Percentiles rank a stretch among this genome's conserved stretches.
Evolutionary conservation across 2,888 invertebrate species (phyloP).

Genomic region (Cecidostiba fungosa): DNA sequence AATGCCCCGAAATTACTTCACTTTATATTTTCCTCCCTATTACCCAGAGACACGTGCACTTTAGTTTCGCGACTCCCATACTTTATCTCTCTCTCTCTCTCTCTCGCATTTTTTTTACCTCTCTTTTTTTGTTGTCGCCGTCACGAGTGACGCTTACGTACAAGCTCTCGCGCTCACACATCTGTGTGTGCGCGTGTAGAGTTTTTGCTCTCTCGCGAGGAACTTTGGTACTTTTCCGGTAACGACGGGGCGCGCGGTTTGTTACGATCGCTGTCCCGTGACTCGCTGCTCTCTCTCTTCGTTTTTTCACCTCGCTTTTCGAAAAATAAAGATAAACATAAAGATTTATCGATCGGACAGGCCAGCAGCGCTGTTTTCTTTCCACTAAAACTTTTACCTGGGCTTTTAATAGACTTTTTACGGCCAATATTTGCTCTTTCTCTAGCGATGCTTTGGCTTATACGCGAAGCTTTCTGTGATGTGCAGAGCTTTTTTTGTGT

Average conservation of each 20-base stretch:
- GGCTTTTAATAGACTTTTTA: constrained; percentile 55
- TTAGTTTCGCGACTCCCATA: not conserved
- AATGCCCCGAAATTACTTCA: constrained; percentile 43
- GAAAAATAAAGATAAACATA: constrained; percentile 54
- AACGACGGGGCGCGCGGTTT: constrained; percentile 51
- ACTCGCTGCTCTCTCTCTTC: not conserved
- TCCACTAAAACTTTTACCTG: constrained; percentile 48
- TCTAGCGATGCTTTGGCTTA: not conserved
- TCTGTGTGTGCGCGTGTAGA: not conserved
- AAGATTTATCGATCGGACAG: constrained; percentile 53
- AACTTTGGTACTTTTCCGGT: constrained; percentile 59
- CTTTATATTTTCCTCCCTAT: constrained; percentile 44
- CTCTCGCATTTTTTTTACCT: constrained; percentile 20
- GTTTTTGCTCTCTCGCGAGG: constrained; percentile 30
- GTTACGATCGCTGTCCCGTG: constrained; percentile 47
- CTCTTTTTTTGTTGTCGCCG: not conserved
- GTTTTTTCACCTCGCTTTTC: not conserved
- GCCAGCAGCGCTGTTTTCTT: not conserved
- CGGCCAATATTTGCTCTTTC: constrained; percentile 41
- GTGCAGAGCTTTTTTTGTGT: not conserved
- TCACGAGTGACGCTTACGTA: constrained; percentile 8
- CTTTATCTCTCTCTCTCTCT: constrained; percentile 41
- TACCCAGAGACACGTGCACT: constrained; percentile 22
- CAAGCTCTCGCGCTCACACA: not conserved
- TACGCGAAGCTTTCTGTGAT: not conserved